Evolutionary conservation across 1,140 invertebrate genomes (phyloP), one percentile per base, ranked within the genome.

Genomic region (Drosophila nannoptera): DNA sequence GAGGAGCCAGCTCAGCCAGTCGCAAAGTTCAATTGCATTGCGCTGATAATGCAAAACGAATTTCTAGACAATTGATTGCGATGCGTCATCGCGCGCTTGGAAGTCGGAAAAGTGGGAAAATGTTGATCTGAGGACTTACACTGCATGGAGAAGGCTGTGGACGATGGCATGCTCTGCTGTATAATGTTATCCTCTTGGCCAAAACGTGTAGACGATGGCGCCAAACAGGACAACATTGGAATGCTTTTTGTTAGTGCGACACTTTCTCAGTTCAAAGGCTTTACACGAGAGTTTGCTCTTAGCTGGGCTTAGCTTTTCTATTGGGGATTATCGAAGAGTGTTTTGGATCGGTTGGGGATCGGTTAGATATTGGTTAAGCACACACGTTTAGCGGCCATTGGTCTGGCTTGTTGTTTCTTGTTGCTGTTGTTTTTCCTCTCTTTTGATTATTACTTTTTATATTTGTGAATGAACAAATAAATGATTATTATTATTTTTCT

Each of bases 201-300:
- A 80, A 89, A 89, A 88, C 88, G 88, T 81, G 88, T 75, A 76
- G 87, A 87, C 82, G 87, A 84, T 77, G 83, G 88, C 78, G 87
- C 72, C 87, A 89, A 72, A 82, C 88, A 89, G 76, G 88, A 88
- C 88, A 89, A 89, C 88, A 89, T 89, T 89, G 88, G 88, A 89
- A 89, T 89, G 87, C 77, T 84, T 81, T 70, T 87, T 78, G 29
- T 52, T 52, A 31, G 32, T 33, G n/a, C 22, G 22, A 6, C 29
- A 49, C 46, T 52, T 52, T 52, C n/a, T 46, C 60, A 49, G 50
- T 46, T 62, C 59, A 60, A 78, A 54, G 32, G 35, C 42, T 49
- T 58, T 59, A 48, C 29, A 12, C 12, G 31, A 33, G 29, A 6
- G 31, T 69, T 63, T 55, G 14, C 8, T 60, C 22, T 40, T n/a